Conservation (phyloP, 1,140 invertebrate species). For the Eumeta japonica region DNA sequence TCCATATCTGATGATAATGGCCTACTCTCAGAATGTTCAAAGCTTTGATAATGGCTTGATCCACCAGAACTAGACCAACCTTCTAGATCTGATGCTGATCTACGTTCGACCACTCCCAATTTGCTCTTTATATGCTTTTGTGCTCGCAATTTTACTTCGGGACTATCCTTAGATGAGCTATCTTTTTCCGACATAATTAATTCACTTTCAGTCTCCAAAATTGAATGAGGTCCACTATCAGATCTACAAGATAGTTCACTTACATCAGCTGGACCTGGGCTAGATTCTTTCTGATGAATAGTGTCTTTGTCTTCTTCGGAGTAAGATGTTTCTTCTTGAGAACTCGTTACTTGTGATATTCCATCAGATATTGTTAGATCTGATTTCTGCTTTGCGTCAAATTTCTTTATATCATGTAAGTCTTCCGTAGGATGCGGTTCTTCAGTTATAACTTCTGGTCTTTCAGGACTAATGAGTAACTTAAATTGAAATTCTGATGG, state of each 20-base stretch:
- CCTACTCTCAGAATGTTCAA: constrained; percentile 79
- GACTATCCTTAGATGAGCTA: constrained; percentile 46
- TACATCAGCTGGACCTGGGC: constrained; percentile 35
- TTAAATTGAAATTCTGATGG: constrained; percentile 74
- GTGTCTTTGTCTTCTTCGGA: constrained; percentile 52
- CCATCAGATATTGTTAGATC: constrained; percentile 43
- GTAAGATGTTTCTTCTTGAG: constrained; percentile 40
- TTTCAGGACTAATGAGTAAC: constrained; percentile 50
- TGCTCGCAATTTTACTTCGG: constrained; percentile 49
- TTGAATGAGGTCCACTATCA: constrained; percentile 54
- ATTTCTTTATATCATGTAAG: constrained; percentile 26
- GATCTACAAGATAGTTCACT: constrained; percentile 49
- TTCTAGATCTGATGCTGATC: constrained; percentile 69
- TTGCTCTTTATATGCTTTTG: constrained; percentile 59
- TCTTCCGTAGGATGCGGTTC: constrained; percentile 40
- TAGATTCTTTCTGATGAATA: constrained; percentile 39
- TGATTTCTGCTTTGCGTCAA: constrained; percentile 20
- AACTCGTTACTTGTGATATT: constrained; percentile 39
- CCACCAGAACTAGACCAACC: constrained; percentile 84
- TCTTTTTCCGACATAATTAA: constrained; percentile 44
- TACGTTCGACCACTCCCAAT: constrained; percentile 57
- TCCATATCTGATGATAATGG: constrained; percentile 88
- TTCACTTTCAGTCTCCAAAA: constrained; percentile 54
- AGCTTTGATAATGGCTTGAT: constrained; percentile 80
- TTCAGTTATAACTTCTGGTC: constrained; percentile 53